phyloP scores from a whole-genome alignment of 1,140 invertebrate genomes.

The Cotesia vestalis region DNA sequence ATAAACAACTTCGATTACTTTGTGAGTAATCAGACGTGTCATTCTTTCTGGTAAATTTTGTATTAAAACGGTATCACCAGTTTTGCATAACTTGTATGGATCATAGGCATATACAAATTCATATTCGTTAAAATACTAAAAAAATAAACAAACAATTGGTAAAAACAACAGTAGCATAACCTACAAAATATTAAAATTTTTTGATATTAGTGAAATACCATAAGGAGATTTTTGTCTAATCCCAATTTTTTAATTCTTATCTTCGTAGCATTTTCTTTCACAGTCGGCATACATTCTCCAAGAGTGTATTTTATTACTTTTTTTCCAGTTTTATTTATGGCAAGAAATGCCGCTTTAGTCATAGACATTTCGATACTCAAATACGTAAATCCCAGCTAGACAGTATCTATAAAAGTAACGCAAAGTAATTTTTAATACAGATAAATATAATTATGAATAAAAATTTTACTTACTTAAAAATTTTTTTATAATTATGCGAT shows the following conservation, averaged over 20 bases:
- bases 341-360: no score
- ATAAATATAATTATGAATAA: no score
- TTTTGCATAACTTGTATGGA: slow-evolving; percentile 78
- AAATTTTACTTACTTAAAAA: no score
- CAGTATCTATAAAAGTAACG: no score
- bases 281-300: slow-evolving; percentile 77
- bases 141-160: slow-evolving; percentile 42
- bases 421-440: no score
- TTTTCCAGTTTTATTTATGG: neutral
- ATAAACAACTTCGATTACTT: slow-evolving; percentile 78
- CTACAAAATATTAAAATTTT: slow-evolving; percentile 37
- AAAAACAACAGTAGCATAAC: slow-evolving; percentile 44
- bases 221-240: slow-evolving; percentile 74
- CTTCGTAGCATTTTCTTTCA: slow-evolving; percentile 80
- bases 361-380: no score
- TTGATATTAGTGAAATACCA: slow-evolving; percentile 66
- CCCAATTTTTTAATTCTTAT: slow-evolving; percentile 76
- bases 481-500: no score
- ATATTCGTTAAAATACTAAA: slow-evolving; percentile 81
- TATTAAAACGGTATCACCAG: slow-evolving; percentile 83
- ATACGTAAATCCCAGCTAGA: no score
- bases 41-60: slow-evolving; percentile 76
- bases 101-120: slow-evolving; percentile 79
- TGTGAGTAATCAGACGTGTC: slow-evolving; percentile 80
- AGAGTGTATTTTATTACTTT: slow-evolving; percentile 60